Conservation (phyloP, 2,113 vertebrate genomes). For the Thryonomys swinderianus region DNA sequence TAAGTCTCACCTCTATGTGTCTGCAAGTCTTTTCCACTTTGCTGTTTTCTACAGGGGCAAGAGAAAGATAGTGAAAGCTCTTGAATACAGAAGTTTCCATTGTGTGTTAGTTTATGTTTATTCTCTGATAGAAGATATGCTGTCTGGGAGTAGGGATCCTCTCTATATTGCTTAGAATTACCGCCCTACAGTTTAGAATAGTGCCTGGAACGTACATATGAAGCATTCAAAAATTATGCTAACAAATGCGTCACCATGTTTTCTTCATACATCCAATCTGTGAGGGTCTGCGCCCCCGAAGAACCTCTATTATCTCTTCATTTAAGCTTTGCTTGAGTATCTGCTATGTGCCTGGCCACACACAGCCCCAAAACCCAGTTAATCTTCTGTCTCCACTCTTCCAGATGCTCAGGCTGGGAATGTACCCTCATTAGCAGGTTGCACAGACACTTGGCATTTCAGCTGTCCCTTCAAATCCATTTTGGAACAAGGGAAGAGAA, state of each 20-base stretch:
- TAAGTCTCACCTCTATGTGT: fast-evolving
- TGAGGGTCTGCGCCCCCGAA: neutral
- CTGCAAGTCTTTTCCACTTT: neutral
- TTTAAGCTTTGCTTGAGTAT: neutral
- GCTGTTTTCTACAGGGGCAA: neutral
- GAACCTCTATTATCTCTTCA: neutral
- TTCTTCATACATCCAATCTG: neutral
- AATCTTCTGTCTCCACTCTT: neutral
- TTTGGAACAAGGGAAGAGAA: neutral
- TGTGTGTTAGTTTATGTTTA: neutral
- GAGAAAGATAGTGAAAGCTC: neutral
- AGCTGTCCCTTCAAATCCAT: neutral
- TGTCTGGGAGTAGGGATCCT: neutral
- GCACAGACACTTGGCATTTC: neutral
- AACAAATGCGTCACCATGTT: neutral
- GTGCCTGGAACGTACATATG: neutral
- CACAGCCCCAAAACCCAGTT: neutral
- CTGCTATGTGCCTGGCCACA: neutral
- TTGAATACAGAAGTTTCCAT: neutral
- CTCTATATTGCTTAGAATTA: neutral
- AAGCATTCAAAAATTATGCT: neutral
- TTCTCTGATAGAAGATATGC: neutral
- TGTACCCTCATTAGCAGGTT: neutral
- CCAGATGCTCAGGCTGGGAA: neutral
- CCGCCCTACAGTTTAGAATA: neutral